Evolutionary conservation across 2,888 invertebrate genomes (phyloP).

Genomic region (Tortricodes alternella): DNA sequence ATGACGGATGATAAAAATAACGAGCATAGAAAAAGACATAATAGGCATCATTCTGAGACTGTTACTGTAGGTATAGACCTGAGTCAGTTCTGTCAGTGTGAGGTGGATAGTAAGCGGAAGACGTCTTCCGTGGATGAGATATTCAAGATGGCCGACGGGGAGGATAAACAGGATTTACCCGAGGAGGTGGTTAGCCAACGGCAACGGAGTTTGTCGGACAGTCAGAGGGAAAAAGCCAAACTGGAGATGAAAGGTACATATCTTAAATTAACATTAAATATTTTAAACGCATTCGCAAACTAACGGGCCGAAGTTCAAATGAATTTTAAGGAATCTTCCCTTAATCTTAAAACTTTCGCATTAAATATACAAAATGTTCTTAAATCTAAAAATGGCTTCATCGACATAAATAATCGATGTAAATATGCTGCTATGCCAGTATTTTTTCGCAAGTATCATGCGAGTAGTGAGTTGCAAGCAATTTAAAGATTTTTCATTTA

Average conservation of each 20-base stretch:
- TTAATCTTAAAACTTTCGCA: too few relatives aligned
- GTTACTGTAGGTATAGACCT: slow-evolving; percentile 69
- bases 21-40: slow-evolving; percentile 71
- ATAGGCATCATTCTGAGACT: slow-evolving; percentile 70
- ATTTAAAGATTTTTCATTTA: too few relatives aligned
- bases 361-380: too few relatives aligned
- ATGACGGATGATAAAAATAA: slow-evolving; percentile 59
- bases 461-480: too few relatives aligned
- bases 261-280: too few relatives aligned
- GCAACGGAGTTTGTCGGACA: slow-evolving; percentile 91
- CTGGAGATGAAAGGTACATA: slow-evolving; percentile 78
- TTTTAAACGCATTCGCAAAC: too few relatives aligned
- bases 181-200: slow-evolving; percentile 82
- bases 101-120: slow-evolving; percentile 76
- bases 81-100: slow-evolving; percentile 77
- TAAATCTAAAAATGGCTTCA: too few relatives aligned
- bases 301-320: too few relatives aligned
- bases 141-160: slow-evolving; percentile 84
- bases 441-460: too few relatives aligned
- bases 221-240: slow-evolving; percentile 84
- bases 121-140: slow-evolving; percentile 90
- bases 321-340: background rate
- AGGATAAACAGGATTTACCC: slow-evolving; percentile 52
- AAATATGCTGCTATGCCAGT: too few relatives aligned
- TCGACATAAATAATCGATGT: too few relatives aligned